Conservation (phyloP, 2,888 invertebrate species). For the Cybosia mesomella region DNA sequence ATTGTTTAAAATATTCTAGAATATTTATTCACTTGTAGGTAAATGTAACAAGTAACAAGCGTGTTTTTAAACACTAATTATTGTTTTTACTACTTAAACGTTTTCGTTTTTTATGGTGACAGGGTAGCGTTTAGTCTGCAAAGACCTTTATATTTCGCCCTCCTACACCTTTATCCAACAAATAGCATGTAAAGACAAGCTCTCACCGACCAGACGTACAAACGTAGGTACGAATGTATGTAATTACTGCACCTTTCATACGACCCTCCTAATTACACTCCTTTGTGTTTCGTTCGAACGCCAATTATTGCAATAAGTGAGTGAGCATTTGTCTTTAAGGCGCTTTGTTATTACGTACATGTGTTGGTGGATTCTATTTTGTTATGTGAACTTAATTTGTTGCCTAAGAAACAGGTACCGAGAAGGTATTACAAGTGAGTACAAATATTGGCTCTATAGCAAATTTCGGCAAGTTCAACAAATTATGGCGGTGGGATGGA, state of each 20-base stretch:
- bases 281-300: conserved; percentile 74
- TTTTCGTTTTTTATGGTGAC: too few relatives aligned
- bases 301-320: conserved; percentile 81
- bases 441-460: not conserved
- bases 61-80: not conserved
- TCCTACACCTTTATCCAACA: conserved; percentile 53
- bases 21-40: too few relatives aligned
- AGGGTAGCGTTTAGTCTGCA: not conserved
- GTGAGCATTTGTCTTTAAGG: conserved; percentile 61
- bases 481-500: not conserved
- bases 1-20: too few relatives aligned
- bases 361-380: conserved; percentile 13
- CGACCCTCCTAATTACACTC: conserved; percentile 78
- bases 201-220: conserved; percentile 42
- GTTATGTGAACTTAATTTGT: conserved; percentile 13
- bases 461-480: too few relatives aligned
- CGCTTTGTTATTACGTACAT: conserved; percentile 47
- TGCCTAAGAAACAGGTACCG: not conserved
- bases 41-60: conserved; percentile 16
- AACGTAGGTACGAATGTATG: conserved; percentile 51
- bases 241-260: conserved; percentile 78
- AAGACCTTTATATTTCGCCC: conserved; percentile 12
- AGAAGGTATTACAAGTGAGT: conserved; percentile 5
- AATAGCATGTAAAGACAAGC: conserved; percentile 56
- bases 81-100: not conserved